phyloP scores from a whole-genome alignment of 1,140 invertebrate species.

The Limonius californicus region DNA sequence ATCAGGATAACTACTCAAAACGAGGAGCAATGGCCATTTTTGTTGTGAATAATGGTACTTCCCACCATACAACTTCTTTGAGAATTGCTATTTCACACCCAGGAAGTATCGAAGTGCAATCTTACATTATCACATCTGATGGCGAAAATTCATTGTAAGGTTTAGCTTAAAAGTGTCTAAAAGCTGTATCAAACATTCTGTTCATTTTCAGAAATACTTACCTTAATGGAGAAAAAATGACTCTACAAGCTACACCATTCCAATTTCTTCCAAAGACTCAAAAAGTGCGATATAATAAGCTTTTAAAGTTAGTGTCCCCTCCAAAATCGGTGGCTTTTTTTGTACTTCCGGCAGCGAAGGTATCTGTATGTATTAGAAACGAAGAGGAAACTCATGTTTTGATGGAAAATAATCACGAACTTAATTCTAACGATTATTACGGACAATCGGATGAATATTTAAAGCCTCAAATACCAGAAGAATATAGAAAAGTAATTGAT shows the following conservation, averaged over 20 bases:
- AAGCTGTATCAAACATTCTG: no score
- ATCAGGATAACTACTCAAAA: constrained; percentile 37
- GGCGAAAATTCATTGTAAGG: neutral
- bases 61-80: neutral
- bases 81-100: neutral
- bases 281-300: neutral
- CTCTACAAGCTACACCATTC: constrained; percentile 24
- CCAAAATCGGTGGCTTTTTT: constrained; percentile 40
- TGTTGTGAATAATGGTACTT: constrained; percentile 6
- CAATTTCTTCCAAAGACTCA: neutral
- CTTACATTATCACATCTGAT: constrained; percentile 35
- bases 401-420: no score
- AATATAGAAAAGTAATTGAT: no score
- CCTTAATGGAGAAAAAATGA: constrained; percentile 37
- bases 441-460: no score
- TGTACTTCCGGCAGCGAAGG: constrained; percentile 38
- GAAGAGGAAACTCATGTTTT: no score
- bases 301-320: constrained; percentile 32
- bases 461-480: no score
- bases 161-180: no score
- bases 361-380: constrained; percentile 28
- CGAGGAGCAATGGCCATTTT: constrained; percentile 41
- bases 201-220: constrained; percentile 32
- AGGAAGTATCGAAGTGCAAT: constrained; percentile 40
- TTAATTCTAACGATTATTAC: no score